Evolutionary conservation across 2,113 vertebrate species (phyloP).

Genomic region (Lophotis ruficrista): DNA sequence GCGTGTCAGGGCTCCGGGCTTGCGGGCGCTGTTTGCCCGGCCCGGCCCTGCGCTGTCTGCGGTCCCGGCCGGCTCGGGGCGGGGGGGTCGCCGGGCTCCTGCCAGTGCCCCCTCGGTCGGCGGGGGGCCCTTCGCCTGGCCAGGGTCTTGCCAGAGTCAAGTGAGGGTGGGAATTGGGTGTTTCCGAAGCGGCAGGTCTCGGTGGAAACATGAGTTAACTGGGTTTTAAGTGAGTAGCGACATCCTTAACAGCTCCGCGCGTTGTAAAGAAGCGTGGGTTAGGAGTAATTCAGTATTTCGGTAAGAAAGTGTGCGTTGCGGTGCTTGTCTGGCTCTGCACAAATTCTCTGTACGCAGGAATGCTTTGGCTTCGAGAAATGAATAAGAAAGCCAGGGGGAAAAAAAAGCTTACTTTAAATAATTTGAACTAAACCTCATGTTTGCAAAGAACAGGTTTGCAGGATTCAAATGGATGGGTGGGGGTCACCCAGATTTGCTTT

Average conservation of each 20-base stretch:
- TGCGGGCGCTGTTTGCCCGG: too few species aligned
- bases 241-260: not conserved
- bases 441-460: not conserved
- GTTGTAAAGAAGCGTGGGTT: too few species aligned
- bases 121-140: not conserved
- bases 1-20: not conserved
- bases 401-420: not conserved
- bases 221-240: not conserved
- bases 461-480: not conserved
- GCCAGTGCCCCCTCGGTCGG: not conserved
- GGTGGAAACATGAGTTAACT: not conserved
- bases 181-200: not conserved
- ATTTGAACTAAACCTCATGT: not conserved
- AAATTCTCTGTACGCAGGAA: fast-evolving
- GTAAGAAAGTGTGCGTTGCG: fast-evolving
- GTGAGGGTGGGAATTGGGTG: fast-evolving
- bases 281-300: not conserved
- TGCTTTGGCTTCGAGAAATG: not conserved
- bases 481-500: not conserved
- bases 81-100: not conserved
- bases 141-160: fast-evolving
- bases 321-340: not conserved
- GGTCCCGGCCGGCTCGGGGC: not conserved
- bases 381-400: not conserved
- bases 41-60: too few species aligned